Evolutionary conservation across 2,113 vertebrate genomes (phyloP).

Genomic region (Toxotes jaculatrix): DNA sequence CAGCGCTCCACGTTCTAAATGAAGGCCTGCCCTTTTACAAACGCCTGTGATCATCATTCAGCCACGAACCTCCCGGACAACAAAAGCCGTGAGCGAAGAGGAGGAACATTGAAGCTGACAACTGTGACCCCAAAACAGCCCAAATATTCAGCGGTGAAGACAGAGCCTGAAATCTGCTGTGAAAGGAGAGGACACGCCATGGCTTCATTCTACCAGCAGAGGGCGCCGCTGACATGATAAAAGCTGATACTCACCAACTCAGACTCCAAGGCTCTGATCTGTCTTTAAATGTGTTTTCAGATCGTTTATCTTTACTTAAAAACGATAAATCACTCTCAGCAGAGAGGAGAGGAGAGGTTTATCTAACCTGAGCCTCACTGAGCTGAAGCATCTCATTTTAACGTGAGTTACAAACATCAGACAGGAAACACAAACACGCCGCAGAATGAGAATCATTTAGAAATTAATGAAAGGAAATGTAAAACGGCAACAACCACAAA

Average conservation of each 20-base stretch:
- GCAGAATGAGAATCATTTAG: too few relatives aligned
- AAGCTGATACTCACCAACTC: not conserved
- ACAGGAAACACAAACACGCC: too few relatives aligned
- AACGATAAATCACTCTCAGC: too few relatives aligned
- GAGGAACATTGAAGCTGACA: constrained; percentile 2
- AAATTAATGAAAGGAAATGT: too few relatives aligned
- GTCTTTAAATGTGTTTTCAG: too few relatives aligned
- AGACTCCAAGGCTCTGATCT: too few relatives aligned
- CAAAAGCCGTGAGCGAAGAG: constrained; percentile 10
- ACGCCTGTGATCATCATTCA: not conserved
- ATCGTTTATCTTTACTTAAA: too few relatives aligned
- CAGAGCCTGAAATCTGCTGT: constrained; percentile 31
- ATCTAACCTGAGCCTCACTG: too few relatives aligned
- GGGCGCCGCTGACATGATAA: not conserved
- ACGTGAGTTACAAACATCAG: too few relatives aligned
- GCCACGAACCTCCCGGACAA: not conserved
- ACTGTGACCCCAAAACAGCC: constrained; percentile 21
- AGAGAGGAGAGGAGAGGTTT: too few relatives aligned
- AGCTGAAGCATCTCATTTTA: too few relatives aligned
- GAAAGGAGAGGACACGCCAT: not conserved
- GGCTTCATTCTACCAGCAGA: not conserved
- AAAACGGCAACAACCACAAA: too few relatives aligned
- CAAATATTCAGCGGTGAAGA: not conserved
- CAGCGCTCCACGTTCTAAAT: not conserved
- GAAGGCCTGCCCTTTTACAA: not conserved